Percentiles rank a stretch among this genome's conserved stretches.
Evolutionary conservation across 2,113 vertebrate genomes (phyloP).

Genomic region (human): DNA sequence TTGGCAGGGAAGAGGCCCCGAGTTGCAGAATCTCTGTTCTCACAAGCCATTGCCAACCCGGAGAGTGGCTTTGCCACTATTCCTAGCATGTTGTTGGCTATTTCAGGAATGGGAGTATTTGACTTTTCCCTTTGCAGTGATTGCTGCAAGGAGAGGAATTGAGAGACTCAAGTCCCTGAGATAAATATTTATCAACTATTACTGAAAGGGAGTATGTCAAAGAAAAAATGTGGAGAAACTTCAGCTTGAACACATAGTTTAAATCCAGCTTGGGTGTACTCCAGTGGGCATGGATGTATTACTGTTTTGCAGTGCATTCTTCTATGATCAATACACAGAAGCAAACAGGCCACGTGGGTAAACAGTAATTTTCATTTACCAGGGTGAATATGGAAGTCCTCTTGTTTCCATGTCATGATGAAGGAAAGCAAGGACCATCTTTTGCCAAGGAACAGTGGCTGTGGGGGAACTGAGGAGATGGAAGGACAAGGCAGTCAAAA

Average conservation of each 20-base stretch:
- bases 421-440: background rate
- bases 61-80: background rate
- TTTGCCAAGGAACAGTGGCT: background rate
- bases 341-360: rapidly evolving
- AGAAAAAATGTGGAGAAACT: background rate
- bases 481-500: background rate
- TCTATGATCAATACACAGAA: background rate
- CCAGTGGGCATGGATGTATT: background rate
- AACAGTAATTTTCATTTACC: too few species aligned
- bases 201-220: background rate
- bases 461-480: background rate
- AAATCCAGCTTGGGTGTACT: too few species aligned
- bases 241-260: background rate
- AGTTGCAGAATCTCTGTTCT: background rate
- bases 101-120: background rate
- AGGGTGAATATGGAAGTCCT: background rate
- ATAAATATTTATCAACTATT: background rate
- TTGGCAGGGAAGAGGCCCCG: background rate
- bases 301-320: rapidly evolving
- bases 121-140: background rate
- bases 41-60: too few species aligned
- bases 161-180: background rate
- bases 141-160: background rate
- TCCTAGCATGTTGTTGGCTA: background rate
- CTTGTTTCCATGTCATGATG: background rate